These are phyloP conservation scores for Phataginus tricuspis DNA, from an alignment of 2,797 vertebrate species.

Conservation along the genomic window DNA sequence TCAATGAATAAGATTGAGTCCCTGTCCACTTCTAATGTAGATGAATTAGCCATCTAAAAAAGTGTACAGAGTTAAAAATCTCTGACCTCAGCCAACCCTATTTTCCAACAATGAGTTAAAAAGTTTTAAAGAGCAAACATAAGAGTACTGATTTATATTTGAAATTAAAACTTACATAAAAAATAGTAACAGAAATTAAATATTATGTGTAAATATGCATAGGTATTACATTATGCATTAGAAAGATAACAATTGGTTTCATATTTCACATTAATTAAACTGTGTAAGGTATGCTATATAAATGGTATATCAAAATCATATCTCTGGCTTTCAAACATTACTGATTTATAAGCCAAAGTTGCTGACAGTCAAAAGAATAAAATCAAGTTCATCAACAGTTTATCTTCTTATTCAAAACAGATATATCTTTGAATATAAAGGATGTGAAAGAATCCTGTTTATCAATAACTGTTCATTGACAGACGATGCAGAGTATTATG, in stretches of 20 bases:
- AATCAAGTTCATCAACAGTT: conserved; percentile 34
- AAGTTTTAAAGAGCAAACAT: conserved; percentile 6
- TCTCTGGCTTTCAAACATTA: neutral
- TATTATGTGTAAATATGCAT: neutral
- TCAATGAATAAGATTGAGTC: neutral
- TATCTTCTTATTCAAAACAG: conserved; percentile 84
- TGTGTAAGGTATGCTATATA: neutral
- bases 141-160: conserved; percentile 36
- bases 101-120: conserved; percentile 19
- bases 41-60: too few relatives aligned
- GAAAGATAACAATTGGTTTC: neutral
- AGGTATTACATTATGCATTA: neutral
- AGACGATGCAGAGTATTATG: conserved; percentile 96
- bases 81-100: neutral
- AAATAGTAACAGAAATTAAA: neutral
- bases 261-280: neutral
- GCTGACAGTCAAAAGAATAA: conserved; percentile 1
- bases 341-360: conserved; percentile 18
- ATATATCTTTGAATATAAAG: conserved; percentile 99
- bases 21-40: neutral
- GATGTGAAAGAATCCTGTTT: conserved; percentile 96
- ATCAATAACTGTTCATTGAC: conserved; percentile 95
- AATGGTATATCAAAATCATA: neutral
- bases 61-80: conserved; percentile 31
- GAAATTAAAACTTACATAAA: neutral